These are phyloP conservation scores for Hyppa rectilinea DNA, from an alignment of 2,888 invertebrate genomes.

Conservation along the genomic window DNA sequence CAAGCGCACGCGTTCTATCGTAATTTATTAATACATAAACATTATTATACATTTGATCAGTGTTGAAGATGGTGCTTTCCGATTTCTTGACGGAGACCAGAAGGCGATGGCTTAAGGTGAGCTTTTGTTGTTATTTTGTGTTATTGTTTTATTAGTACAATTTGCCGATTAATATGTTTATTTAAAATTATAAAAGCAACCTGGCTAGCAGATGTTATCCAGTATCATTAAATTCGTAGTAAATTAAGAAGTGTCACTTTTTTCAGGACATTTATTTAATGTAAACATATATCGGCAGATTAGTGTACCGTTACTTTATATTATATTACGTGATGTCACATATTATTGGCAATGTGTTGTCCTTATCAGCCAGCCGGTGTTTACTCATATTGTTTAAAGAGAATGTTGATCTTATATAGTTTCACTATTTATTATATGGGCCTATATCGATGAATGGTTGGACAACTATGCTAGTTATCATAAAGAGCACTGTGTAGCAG, in stretches of 20 bases:
- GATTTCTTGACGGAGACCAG: conserved; percentile 87
- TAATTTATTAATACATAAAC: conserved; percentile 45
- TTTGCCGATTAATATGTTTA: conserved; percentile 7
- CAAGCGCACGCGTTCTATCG: conserved; percentile 59
- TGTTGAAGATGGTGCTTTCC: conserved; percentile 82
- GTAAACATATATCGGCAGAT: conserved; percentile 16
- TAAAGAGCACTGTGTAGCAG: neutral
- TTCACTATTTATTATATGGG: conserved; percentile 1
- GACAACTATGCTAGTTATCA: neutral
- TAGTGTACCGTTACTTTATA: neutral
- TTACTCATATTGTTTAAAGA: conserved; percentile 9
- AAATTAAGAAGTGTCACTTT: neutral
- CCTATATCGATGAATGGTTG: neutral
- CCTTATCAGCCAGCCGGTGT: conserved; percentile 36
- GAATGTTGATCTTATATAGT: conserved; percentile 26
- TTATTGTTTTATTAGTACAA: conserved; percentile 13
- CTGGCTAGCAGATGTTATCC: no score
- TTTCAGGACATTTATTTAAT: neutral
- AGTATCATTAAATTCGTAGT: neutral
- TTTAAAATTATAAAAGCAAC: no score
- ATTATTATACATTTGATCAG: conserved; percentile 33
- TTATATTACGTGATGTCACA: conserved; percentile 23
- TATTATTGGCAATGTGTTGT: conserved; percentile 24
- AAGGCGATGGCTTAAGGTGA: conserved; percentile 86
- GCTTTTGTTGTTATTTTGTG: conserved; percentile 33